phyloP scores from a whole-genome alignment of 2,797 vertebrate genomes.

The Myotis daubentonii region DNA sequence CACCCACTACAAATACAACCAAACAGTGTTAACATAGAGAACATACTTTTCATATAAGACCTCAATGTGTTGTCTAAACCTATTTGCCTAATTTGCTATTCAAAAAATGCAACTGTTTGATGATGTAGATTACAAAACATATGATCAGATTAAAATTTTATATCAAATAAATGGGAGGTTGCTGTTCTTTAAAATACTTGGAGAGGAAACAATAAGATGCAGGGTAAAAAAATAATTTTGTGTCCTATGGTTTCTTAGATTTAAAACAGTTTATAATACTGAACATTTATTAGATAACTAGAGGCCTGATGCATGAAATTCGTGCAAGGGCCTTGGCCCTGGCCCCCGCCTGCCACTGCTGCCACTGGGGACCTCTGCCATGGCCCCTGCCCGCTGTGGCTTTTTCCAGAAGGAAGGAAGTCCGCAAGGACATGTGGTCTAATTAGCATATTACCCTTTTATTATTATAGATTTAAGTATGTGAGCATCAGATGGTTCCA shows the following conservation, averaged over 20 bases:
- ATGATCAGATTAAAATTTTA: neutral
- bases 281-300: neutral
- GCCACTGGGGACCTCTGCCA: too few relatives aligned
- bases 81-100: neutral
- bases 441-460: too few relatives aligned
- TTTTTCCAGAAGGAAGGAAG: too few relatives aligned
- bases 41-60: neutral
- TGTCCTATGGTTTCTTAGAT: neutral
- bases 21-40: neutral
- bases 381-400: fast-evolving
- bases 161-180: neutral
- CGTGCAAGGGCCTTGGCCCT: too few relatives aligned
- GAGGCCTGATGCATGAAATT: too few relatives aligned
- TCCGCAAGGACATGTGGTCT: too few relatives aligned
- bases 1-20: neutral
- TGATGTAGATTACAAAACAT: slow-evolving; percentile 18
- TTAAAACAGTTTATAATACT: neutral
- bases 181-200: slow-evolving; percentile 36
- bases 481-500: neutral
- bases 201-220: neutral
- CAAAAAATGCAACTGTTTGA: neutral
- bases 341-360: too few relatives aligned
- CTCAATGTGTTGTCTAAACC: neutral
- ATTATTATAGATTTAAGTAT: neutral
- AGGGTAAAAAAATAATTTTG: neutral